Evolutionary conservation across 92 coral and sea anemone species (phyloP), one percentile per base, ranked within the genome.

Genomic region (Heteractis magnifica): DNA sequence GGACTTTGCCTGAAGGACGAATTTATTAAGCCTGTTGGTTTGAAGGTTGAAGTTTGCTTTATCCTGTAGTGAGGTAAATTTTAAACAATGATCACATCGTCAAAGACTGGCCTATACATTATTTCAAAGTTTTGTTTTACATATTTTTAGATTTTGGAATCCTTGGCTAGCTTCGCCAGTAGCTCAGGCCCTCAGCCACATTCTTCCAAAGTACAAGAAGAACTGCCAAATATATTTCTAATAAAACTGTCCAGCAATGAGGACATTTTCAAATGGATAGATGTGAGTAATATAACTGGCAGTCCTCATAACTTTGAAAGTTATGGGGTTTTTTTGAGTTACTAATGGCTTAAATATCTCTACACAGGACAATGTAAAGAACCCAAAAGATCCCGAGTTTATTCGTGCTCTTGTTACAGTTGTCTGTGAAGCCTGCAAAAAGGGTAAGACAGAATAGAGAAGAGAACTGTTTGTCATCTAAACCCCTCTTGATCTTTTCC

Each of bases 241-340:
- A 87, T 85, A 77, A 90, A 89, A 76, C 88, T 91, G 72, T 91
- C 89, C 10, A 87, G 84, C 74, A 93, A 93, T 79, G 90, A 93
- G 51, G 93, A 90, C 8, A 94, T 93, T 56, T 91, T 90, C 86
- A 90, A 86, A 52, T 93, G 94, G 94, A 88, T 95, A 11, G 97
- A 95, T 84, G 98, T 95, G 65, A 89, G 97, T 80, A 80, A 18
- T 60, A n/a, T 34, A 34, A 34, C 44, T 34, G 3, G 44, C 3
- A 34, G 44, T 34, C 44, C 44, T 34, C 44, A 34, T 34, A 34
- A 34, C 44, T 34, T 34, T 34, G 3, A 34, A 34, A 34, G 44
- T 34, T 34, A n/a, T n/a, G n/a, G n/a, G n/a, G 3, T 9, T 6
- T 34, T 76, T 6, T 26, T 79, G 72, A 59, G 52, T 79, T 49